Evolutionary conservation across 2,113 vertebrate species (phyloP), one percentile per base, ranked within the genome.

Genomic region (Nothocercus julius): DNA sequence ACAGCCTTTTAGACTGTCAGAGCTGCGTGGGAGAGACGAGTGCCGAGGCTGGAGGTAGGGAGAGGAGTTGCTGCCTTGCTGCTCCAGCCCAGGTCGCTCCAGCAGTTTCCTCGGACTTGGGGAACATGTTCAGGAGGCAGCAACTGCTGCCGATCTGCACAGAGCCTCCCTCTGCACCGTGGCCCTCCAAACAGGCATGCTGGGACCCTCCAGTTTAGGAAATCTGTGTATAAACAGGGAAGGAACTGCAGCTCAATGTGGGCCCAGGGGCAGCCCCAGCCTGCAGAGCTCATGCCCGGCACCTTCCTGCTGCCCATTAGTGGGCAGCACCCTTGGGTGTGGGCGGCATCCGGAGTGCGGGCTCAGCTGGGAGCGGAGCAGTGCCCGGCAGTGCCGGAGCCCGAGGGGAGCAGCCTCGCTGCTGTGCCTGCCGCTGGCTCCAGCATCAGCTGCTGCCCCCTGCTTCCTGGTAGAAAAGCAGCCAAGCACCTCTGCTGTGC

Each of bases 131-230:
- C 11, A 5, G 2, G n/a, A 40, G 4, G 30, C 44, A 40, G 67
- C 24, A 15, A 5, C 4, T 4, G 32, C 28, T 38, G n/a, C 18
- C 18, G 0, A 42, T 62, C n/a, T n/a, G 42, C 58, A 21, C 34
- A 28, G 34, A 47, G 34, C 61, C 40, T 44, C 32, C 45, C 18
- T 61, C 34, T 36, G 70, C 6, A 1, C 3, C 42, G 68, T 5
- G 5, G 44, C 34, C 25, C 24, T 40, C 1, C 0, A 9, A 53
- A 2, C 19, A 15, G 36, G 36, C 45, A 32, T 9, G 42, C 12
- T 28, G 56, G n/a, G 32, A 44, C 0, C 2, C 13, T 11, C 8
- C 5, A 1, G 28, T 30, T 56, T 0, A 1, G 66, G 47, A 66
- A 34, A 51, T 9, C 34, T 25, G n/a, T 24, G 24, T 27, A 70